These are phyloP conservation scores for Zosterops hypoxanthus DNA, from an alignment of 2,113 vertebrate genomes.

Conservation along the genomic window DNA sequence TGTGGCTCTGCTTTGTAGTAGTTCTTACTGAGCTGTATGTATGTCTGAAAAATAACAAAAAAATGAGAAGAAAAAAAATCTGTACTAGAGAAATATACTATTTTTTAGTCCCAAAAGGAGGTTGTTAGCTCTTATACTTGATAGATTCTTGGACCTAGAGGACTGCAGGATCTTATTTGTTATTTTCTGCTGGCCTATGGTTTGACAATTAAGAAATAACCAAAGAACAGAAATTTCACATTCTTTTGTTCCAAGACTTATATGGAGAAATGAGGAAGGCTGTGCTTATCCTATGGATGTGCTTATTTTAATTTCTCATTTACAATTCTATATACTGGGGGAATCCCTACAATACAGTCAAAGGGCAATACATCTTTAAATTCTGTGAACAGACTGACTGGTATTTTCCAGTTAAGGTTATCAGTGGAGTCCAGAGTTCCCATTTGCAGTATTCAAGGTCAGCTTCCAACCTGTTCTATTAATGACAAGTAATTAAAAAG, in stretches of 20 bases:
- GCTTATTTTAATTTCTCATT: neutral
- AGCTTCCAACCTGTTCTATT: neutral
- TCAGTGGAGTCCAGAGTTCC: neutral
- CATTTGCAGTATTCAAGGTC: neutral
- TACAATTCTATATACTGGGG: accelerated
- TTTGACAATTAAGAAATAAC: neutral
- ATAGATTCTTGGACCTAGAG: neutral
- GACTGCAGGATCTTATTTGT: neutral
- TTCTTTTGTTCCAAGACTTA: neutral
- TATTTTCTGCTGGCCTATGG: neutral
- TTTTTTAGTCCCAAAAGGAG: neutral
- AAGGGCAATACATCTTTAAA: neutral
- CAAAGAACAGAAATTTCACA: neutral
- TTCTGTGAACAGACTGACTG: neutral
- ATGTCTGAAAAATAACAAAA: slow-evolving; percentile 62
- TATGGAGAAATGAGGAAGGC: neutral
- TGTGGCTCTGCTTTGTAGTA: slow-evolving; percentile 68
- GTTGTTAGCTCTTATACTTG: neutral
- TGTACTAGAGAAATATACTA: neutral
- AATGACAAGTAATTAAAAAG: neutral
- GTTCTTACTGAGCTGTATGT: slow-evolving; percentile 60
- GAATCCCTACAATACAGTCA: neutral
- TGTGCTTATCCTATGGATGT: neutral
- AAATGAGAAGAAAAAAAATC: neutral
- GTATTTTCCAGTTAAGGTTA: neutral